These are phyloP conservation scores for Mormyrus proboscirostris DNA, from an alignment of 2,797 vertebrate genomes.

Conservation along the genomic window DNA sequence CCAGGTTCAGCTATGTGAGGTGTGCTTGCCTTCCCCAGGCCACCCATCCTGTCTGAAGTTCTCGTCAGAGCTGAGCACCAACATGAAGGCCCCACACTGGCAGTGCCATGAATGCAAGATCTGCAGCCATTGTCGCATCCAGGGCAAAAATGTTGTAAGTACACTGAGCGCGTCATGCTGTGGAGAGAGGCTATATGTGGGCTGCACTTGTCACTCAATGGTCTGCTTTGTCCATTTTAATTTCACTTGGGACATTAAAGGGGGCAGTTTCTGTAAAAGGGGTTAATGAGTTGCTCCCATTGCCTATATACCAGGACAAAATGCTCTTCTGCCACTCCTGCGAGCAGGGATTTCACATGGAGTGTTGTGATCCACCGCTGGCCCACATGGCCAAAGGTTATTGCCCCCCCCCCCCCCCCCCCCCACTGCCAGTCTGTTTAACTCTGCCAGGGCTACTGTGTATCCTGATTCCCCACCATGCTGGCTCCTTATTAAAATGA, in stretches of 20 bases:
- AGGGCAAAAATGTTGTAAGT: conserved; percentile 98
- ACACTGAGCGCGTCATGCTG: not conserved
- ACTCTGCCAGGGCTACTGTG: not conserved
- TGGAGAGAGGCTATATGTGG: not conserved
- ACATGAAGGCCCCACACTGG: conserved; percentile 96
- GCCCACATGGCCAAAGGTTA: conserved; percentile 99
- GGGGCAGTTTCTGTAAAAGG: not conserved
- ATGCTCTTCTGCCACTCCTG: conserved; percentile 99
- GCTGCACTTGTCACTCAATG: not conserved
- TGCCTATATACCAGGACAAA: conserved; percentile 72
- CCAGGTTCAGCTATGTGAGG: not conserved
- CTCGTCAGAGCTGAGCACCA: conserved; percentile 87
- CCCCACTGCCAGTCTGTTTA: not conserved
- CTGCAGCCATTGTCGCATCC: conserved; percentile 94
- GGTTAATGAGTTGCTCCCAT: not conserved
- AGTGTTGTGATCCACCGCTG: conserved; percentile 97
- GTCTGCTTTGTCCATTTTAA: not conserved
- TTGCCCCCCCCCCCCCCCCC: conserved; percentile 8
- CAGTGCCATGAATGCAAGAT: conserved; percentile 99
- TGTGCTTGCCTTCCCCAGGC: conserved; percentile 54
- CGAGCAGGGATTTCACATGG: conserved; percentile 99
- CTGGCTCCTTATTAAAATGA: not conserved
- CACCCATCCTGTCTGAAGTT: conserved; percentile 99
- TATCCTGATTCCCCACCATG: not conserved
- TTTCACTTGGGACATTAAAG: not conserved